A percentile compares a stretch with the other conserved stretches of the same genome.
These are phyloP conservation scores for Zaprionus africanus DNA, from an alignment of 1,140 invertebrate species.

Conservation along the genomic window DNA sequence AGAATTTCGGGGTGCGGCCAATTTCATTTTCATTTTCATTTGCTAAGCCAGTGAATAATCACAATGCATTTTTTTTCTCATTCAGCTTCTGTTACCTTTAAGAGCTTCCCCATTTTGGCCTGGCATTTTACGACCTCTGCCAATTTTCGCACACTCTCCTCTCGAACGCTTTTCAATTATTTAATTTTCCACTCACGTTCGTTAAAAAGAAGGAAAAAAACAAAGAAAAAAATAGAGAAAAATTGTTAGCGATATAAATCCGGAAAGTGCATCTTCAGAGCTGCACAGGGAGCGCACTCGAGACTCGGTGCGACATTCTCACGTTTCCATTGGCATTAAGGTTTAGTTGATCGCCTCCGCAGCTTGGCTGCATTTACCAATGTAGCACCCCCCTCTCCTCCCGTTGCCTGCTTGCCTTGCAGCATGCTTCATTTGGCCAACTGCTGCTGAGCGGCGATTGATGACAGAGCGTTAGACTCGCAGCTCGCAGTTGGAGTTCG, in stretches of 20 bases:
- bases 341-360: slow-evolving; percentile 66
- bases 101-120: slow-evolving; percentile 35
- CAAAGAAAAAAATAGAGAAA: slow-evolving; percentile 30
- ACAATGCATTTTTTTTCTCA: slow-evolving; percentile 64
- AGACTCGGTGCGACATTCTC: slow-evolving; percentile 66
- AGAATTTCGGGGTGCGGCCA: slow-evolving; percentile 44
- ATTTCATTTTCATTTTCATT: slow-evolving; percentile 82
- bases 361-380: slow-evolving; percentile 10
- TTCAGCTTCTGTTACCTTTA: slow-evolving; percentile 27
- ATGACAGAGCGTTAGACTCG: slow-evolving; percentile 50
- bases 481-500: slow-evolving; percentile 25
- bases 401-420: not conserved
- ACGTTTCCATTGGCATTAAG: slow-evolving; percentile 81
- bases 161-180: slow-evolving; percentile 74
- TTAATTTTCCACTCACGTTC: slow-evolving; percentile 82
- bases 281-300: slow-evolving; percentile 25
- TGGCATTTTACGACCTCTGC: slow-evolving; percentile 50
- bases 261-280: slow-evolving; percentile 74
- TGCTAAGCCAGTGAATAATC: slow-evolving; percentile 78
- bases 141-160: slow-evolving; percentile 67
- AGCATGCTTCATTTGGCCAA: slow-evolving; percentile 71
- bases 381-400: not conserved
- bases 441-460: slow-evolving; percentile 56
- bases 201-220: slow-evolving; percentile 32
- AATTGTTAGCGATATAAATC: slow-evolving; percentile 75